These are phyloP conservation scores for Ataeniobius toweri DNA, from an alignment of 2,797 vertebrate genomes.

Conservation along the genomic window DNA sequence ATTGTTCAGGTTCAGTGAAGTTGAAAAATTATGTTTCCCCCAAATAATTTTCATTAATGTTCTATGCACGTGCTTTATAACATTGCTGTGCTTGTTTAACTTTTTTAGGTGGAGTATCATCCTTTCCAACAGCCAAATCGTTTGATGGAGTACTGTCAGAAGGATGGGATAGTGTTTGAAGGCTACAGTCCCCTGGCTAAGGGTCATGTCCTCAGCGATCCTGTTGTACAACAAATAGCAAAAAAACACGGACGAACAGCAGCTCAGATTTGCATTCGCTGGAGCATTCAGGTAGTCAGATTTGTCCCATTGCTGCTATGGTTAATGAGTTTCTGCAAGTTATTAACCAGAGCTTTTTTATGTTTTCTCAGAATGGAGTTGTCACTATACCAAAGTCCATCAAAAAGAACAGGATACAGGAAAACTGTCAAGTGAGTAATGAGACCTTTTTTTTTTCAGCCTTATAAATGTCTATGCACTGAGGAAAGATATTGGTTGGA, in stretches of 20 bases:
- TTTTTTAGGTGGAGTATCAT: constrained; percentile 81
- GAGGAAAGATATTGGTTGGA: background rate
- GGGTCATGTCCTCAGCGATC: constrained; percentile 76
- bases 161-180: constrained; percentile 80
- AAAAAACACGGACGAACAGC: constrained; percentile 77
- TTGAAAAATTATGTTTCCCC: background rate
- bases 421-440: constrained; percentile 83
- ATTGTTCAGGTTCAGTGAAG: background rate
- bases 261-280: constrained; percentile 82
- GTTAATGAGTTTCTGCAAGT: background rate
- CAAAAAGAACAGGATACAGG: constrained; percentile 77
- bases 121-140: constrained; percentile 83
- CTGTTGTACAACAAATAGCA: constrained; percentile 72
- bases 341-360: background rate
- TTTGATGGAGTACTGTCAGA: constrained; percentile 77
- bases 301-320: background rate
- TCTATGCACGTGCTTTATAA: background rate
- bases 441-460: background rate
- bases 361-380: constrained; percentile 73
- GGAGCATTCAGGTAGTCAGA: constrained; percentile 78
- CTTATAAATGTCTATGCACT: background rate
- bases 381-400: constrained; percentile 87
- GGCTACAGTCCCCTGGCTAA: constrained; percentile 84
- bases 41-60: background rate
- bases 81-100: background rate